A percentile compares a stretch with the other conserved stretches of the same genome.
These are phyloP conservation scores for Sebastes ruberrimus DNA, from an alignment of 2,797 vertebrate genomes.

Conservation along the genomic window DNA sequence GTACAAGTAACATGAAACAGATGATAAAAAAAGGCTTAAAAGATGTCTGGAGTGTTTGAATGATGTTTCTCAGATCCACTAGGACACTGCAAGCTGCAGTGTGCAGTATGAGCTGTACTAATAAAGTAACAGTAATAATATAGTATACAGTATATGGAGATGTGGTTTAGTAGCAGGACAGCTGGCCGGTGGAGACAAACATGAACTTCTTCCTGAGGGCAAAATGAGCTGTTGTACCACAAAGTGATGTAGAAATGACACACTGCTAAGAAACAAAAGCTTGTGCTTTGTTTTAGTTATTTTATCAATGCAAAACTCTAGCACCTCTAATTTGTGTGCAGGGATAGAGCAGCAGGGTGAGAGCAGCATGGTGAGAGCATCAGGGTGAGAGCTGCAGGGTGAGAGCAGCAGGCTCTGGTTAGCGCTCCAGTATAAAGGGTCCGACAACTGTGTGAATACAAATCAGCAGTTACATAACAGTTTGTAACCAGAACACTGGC, in stretches of 20 bases:
- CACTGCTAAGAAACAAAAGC: background rate
- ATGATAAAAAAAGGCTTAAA: background rate
- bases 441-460: slow-evolving; percentile 20
- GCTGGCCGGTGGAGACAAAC: background rate
- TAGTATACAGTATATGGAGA: background rate
- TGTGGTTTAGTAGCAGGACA: background rate
- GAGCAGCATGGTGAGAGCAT: background rate
- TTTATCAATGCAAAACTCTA: background rate
- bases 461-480: slow-evolving; percentile 63
- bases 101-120: background rate
- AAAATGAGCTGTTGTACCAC: background rate
- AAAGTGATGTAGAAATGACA: background rate
- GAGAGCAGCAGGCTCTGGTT: slow-evolving; percentile 1
- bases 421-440: background rate
- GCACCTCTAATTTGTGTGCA: background rate
- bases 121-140: background rate
- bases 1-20: no score
- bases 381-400: background rate
- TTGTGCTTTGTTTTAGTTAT: background rate
- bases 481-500: slow-evolving; percentile 26
- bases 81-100: background rate
- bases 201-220: background rate
- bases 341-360: no score
- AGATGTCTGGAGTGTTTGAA: background rate
- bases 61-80: background rate